These are phyloP conservation scores for Acromyrmex echinatior DNA, from an alignment of 1,140 invertebrate species.

Conservation along the genomic window DNA sequence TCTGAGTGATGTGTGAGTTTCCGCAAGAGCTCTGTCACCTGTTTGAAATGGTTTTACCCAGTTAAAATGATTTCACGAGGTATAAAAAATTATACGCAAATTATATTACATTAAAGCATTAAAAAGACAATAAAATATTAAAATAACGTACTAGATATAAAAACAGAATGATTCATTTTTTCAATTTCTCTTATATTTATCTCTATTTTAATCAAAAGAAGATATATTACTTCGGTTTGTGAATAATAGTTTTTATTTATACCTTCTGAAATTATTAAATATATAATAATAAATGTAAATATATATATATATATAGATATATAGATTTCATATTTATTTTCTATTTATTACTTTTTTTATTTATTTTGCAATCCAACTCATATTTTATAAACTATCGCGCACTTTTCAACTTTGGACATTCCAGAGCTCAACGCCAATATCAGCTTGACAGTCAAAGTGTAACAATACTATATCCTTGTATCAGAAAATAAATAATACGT, in stretches of 20 bases:
- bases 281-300: not conserved
- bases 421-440: not conserved
- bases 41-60: not conserved
- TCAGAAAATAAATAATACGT: not conserved
- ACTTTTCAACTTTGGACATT: not conserved
- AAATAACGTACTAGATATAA: not conserved
- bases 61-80: not conserved
- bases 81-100: not conserved
- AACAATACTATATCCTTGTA: not conserved
- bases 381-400: not conserved
- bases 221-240: not conserved
- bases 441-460: not conserved
- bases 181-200: not conserved
- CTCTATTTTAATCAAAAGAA: not conserved
- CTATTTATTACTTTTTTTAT: not conserved
- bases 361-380: not conserved
- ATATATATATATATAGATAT: not conserved
- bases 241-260: not conserved
- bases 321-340: not conserved
- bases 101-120: not conserved
- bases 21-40: not conserved
- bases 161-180: not conserved
- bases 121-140: not conserved
- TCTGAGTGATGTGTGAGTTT: not conserved
- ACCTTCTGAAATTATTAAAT: not conserved